Conservation (phyloP, 2,113 vertebrate species). For the Paralichthys olivaceus region DNA sequence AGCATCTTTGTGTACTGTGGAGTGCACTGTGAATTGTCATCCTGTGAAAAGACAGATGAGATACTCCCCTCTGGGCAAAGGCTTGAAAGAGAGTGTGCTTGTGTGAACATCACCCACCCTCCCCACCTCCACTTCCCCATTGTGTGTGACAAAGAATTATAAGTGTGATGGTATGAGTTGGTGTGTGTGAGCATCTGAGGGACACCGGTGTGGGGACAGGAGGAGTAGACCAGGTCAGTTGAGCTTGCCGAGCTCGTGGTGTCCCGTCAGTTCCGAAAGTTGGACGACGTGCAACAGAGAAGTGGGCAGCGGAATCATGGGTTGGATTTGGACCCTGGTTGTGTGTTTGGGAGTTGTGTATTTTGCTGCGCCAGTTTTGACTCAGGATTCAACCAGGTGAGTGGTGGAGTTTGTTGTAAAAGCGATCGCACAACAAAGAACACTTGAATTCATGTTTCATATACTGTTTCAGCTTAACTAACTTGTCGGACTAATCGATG, state of each 20-base stretch:
- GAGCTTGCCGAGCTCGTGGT: background rate
- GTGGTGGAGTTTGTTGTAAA: background rate
- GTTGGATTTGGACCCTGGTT: constrained; percentile 37
- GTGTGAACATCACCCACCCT: background rate
- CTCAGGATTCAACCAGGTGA: constrained; percentile 47
- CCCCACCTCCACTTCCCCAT: background rate
- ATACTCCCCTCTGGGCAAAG: constrained; percentile 45
- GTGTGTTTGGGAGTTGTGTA: constrained; percentile 42
- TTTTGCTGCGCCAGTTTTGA: constrained; percentile 13
- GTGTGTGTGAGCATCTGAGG: constrained; percentile 3
- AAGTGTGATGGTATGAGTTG: constrained; percentile 16
- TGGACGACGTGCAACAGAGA: background rate
- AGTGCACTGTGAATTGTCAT: constrained; percentile 35
- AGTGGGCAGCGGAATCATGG: constrained; percentile 41
- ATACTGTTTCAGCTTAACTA: no score
- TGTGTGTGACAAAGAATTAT: constrained; percentile 40
- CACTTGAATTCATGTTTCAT: background rate
- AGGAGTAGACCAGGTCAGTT: constrained; percentile 41
- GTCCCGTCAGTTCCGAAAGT: constrained; percentile 9
- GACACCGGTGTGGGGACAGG: background rate
- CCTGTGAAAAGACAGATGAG: constrained; percentile 50
- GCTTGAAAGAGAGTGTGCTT: constrained; percentile 3
- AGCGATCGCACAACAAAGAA: background rate
- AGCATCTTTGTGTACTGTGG: constrained; percentile 15
- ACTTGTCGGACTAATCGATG: background rate